A percentile compares a stretch with the other conserved stretches of the same genome.
Conservation (phyloP, 1,140 invertebrate species). For the Thaumetopoea pityocampa region DNA sequence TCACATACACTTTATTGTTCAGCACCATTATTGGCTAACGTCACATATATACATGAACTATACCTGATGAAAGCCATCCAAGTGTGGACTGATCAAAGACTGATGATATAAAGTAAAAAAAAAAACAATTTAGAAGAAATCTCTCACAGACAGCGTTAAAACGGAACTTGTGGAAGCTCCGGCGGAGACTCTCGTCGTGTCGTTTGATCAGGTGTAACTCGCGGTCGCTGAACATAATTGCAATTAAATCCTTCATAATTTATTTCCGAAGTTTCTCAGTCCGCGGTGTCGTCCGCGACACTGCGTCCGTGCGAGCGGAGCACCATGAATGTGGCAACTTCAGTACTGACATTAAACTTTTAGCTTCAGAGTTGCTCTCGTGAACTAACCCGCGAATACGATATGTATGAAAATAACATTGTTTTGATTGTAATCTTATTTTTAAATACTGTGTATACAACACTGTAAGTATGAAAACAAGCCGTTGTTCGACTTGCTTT, state of each 20-base stretch:
- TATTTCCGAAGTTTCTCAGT: slow-evolving; percentile 20
- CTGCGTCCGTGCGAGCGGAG: slow-evolving; percentile 10
- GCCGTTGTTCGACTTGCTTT: too few relatives aligned
- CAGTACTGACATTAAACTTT: slow-evolving; percentile 10
- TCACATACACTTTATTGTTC: too few relatives aligned
- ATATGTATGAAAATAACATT: background rate
- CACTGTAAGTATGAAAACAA: too few relatives aligned
- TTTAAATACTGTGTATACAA: background rate
- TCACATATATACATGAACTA: background rate
- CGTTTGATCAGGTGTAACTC: slow-evolving; percentile 20
- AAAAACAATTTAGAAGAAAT: slow-evolving; percentile 21
- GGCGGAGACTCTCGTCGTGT: slow-evolving; percentile 11
- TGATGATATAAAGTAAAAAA: slow-evolving; percentile 1
- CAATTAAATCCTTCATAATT: slow-evolving; percentile 29
- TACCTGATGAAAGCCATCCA: slow-evolving; percentile 1
- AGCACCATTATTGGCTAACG: too few relatives aligned
- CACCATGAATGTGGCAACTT: slow-evolving; percentile 7
- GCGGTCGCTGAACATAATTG: slow-evolving; percentile 21
- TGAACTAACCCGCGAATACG: slow-evolving; percentile 3
- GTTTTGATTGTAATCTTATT: background rate
- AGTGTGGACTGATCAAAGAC: background rate
- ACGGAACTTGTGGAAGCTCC: slow-evolving; percentile 17
- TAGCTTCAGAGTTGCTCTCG: slow-evolving; percentile 12
- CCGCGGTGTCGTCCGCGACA: slow-evolving; percentile 6
- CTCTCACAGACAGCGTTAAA: slow-evolving; percentile 12